phyloP scores from a whole-genome alignment of 2,113 vertebrate species.

The Tachycineta bicolor region DNA sequence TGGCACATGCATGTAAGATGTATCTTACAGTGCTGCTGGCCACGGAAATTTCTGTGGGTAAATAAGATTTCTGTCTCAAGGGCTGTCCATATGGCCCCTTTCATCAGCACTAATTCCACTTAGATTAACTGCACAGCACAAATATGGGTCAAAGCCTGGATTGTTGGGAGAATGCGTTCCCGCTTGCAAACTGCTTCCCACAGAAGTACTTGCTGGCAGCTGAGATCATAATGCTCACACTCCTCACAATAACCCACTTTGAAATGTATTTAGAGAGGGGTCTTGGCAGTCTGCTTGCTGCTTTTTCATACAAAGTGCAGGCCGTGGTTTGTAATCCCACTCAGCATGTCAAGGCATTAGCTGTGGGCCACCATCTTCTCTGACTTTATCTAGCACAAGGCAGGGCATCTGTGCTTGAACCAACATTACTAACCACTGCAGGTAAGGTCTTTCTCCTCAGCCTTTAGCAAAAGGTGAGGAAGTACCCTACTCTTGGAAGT shows the following conservation, averaged over 20 bases:
- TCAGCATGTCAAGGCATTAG: neutral
- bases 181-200: conserved; percentile 21
- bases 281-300: conserved; percentile 31
- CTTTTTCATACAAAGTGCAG: conserved; percentile 1
- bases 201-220: conserved; percentile 50
- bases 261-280: conserved; percentile 46
- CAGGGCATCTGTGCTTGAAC: neutral
- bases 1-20: neutral
- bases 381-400: neutral
- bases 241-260: conserved; percentile 49
- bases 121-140: conserved; percentile 47
- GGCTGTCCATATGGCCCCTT: conserved; percentile 57
- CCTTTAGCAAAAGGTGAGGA: neutral
- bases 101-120: conserved; percentile 63
- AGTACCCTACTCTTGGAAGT: neutral
- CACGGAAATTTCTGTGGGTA: conserved; percentile 43
- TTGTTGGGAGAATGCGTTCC: conserved; percentile 41
- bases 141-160: conserved; percentile 61
- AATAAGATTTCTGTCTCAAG: conserved; percentile 55
- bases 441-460: neutral
- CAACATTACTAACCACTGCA: neutral
- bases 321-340: conserved; percentile 1
- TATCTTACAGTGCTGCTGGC: neutral
- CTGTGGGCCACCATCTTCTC: neutral
- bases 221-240: conserved; percentile 34